Base-by-base conservation (phyloP, 2,888 invertebrate species). In the Miltochrista miniata region DNA sequence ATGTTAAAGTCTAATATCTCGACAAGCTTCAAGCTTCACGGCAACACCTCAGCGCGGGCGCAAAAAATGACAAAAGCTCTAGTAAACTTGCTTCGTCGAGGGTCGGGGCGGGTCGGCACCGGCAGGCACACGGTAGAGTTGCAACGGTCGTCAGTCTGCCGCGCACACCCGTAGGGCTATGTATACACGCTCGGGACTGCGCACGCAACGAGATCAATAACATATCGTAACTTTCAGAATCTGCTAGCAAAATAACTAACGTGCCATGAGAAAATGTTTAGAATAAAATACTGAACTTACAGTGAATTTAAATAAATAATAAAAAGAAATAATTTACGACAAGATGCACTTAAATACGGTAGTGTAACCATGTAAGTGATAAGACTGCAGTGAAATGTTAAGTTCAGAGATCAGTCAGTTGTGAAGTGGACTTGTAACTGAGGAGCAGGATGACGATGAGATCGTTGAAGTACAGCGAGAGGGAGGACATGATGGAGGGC, bases 401-500 rank as follows among this genome's bases (percentile, higher is more conserved):
- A 52, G 50, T 63, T 59, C 49, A 47, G 54, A 66, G 79, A 78
- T 73, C 71, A 68, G 70, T 68, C 75, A 81, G 70, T 81, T 79
- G 88, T 89, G 87, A 75, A 86, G 87, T 87, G 87, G 77, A 86
- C 83, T 81, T 68, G 69, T 59, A 64, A 66, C 54, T 63, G 55
- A 51, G 67, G 65, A 71, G 51, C 71, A 85, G 82, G 79, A 94
- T 94, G 94, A 92, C 92, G 92, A 94, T 93, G 93, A 93, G 90
- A 91, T 93, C 92, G 92, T 83, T 90, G 78, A 91, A 90, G 73
- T 92, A 92, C 82, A 86, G 90, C 79, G 92, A 91, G 79, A 82
- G 92, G 80, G 92, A 91, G 62, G 92, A 92, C 50, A 91, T 90
- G 87, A 91, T 92, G 91, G 92, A 91, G 69, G 91, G 90, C 37